Evolutionary conservation across 2,113 vertebrate species (phyloP).

Genomic region (Laterallus jamaicensis): DNA sequence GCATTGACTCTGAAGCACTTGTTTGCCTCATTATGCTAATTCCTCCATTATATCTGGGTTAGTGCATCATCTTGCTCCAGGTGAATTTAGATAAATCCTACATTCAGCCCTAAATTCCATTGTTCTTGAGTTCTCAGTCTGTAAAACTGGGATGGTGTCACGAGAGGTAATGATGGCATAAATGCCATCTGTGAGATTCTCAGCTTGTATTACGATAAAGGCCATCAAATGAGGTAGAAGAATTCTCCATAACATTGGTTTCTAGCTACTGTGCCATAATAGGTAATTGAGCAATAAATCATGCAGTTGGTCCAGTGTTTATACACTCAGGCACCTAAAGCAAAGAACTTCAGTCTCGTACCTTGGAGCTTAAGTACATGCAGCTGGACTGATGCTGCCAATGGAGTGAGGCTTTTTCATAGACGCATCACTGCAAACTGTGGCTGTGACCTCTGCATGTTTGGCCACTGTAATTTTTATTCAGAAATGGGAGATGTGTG

Average conservation of each 20-base stretch:
- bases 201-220: background rate
- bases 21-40: slow-evolving; percentile 36
- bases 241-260: background rate
- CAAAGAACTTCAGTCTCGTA: background rate
- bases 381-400: background rate
- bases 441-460: background rate
- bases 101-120: background rate
- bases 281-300: background rate
- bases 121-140: background rate
- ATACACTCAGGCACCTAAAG: background rate
- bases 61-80: background rate
- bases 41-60: slow-evolving; percentile 1
- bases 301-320: background rate
- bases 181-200: background rate
- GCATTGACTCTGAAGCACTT: background rate
- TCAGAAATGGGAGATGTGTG: background rate
- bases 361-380: background rate
- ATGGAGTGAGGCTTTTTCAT: background rate
- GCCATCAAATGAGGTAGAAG: background rate
- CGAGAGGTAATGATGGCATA: background rate
- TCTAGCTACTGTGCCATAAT: background rate
- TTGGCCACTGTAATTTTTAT: background rate
- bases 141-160: background rate
- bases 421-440: background rate
- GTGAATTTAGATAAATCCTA: slow-evolving; percentile 25